phyloP scores from a whole-genome alignment of 2,113 vertebrate genomes.

The Corythoichthys intestinalis region DNA sequence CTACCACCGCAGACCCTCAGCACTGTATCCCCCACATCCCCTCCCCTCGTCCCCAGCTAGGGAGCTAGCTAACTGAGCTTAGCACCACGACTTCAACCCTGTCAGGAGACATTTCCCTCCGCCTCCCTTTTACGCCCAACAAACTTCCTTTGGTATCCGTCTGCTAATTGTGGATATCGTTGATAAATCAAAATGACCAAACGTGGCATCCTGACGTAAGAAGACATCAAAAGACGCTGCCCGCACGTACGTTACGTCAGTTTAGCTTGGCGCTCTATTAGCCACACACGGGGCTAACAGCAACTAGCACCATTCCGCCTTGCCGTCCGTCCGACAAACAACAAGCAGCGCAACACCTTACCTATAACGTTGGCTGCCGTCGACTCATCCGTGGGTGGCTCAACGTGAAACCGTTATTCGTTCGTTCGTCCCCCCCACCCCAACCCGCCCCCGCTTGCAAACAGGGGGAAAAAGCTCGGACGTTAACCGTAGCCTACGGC shows the following conservation, averaged over 20 bases:
- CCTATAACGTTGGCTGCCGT: slow-evolving; percentile 50
- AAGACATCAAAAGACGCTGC: slow-evolving; percentile 11
- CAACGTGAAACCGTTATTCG: slow-evolving; percentile 37
- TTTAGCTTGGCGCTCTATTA: slow-evolving; percentile 59
- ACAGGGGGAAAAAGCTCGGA: slow-evolving; percentile 40
- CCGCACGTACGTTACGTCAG: slow-evolving; percentile 63
- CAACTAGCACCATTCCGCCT: slow-evolving; percentile 18
- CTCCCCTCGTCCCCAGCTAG: slow-evolving; percentile 52
- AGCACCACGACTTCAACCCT: slow-evolving; percentile 21
- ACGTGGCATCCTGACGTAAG: background rate
- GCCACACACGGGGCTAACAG: slow-evolving; percentile 58
- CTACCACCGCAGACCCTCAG: slow-evolving; percentile 57
- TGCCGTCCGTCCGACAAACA: background rate
- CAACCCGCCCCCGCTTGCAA: background rate
- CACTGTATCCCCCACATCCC: slow-evolving; percentile 32
- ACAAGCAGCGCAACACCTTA: slow-evolving; percentile 52
- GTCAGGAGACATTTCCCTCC: slow-evolving; percentile 44
- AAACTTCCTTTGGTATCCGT: background rate
- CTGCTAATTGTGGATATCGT: background rate
- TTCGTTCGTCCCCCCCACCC: slow-evolving; percentile 26
- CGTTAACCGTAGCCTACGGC: slow-evolving; percentile 63
- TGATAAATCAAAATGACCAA: background rate
- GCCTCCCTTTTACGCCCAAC: background rate
- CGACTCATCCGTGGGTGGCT: slow-evolving; percentile 37
- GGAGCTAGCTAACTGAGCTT: slow-evolving; percentile 51